phyloP scores from a whole-genome alignment of 2,113 vertebrate genomes.

The Oryzias woworae region DNA sequence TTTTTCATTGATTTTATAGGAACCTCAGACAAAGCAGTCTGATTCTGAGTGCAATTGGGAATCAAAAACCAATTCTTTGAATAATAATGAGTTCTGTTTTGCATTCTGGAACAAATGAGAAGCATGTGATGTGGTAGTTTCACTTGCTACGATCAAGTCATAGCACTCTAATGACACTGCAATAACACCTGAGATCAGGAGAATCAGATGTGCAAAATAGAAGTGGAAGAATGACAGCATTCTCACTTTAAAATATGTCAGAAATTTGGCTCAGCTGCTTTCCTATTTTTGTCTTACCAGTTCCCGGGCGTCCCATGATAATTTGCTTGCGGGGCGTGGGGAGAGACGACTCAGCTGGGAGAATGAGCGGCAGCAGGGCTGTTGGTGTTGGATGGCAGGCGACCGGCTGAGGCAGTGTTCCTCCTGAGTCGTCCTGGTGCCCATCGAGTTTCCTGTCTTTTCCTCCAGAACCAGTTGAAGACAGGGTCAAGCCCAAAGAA shows the following conservation, averaged over 20 bases:
- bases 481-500: constrained; percentile 46
- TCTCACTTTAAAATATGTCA: background rate
- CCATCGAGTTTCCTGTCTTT: constrained; percentile 74
- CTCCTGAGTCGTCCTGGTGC: constrained; percentile 60
- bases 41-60: background rate
- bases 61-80: background rate
- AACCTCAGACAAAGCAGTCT: background rate
- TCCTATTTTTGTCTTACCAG: constrained; percentile 76
- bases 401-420: constrained; percentile 81
- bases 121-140: constrained; percentile 1
- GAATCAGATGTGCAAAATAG: constrained; percentile 22
- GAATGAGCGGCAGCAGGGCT: constrained; percentile 88
- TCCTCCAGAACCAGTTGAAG: constrained; percentile 66
- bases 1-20: background rate
- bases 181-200: constrained; percentile 38
- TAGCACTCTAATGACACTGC: constrained; percentile 34
- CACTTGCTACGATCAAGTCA: constrained; percentile 18
- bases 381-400: constrained; percentile 91
- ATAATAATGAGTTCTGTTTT: background rate
- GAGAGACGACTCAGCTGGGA: constrained; percentile 87
- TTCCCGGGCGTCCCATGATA: constrained; percentile 92
- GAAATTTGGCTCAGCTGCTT: constrained; percentile 24
- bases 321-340: constrained; percentile 91
- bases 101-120: constrained; percentile 3
- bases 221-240: constrained; percentile 13